phyloP scores from a whole-genome alignment of 64 coral and sea anemone genomes.

The Actinia equina region DNA sequence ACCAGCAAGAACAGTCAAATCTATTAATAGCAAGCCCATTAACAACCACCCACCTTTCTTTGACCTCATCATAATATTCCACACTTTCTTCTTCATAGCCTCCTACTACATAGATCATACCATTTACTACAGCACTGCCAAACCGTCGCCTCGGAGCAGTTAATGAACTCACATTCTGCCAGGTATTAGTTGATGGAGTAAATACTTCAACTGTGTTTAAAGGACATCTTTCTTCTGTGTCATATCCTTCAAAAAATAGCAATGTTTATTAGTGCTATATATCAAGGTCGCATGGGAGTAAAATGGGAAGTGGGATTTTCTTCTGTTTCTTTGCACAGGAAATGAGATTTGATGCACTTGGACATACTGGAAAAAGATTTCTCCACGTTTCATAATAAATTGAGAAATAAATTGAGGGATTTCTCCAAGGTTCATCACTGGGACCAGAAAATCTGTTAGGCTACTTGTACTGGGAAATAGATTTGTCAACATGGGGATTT shows the following conservation, averaged over 20 bases:
- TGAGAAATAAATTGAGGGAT: too few relatives aligned
- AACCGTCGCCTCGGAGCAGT: conserved; percentile 46
- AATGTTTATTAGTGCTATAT: not conserved
- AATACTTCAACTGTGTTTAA: conserved; percentile 45
- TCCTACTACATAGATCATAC: conserved; percentile 52
- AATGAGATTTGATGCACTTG: too few relatives aligned
- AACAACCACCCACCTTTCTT: conserved; percentile 46
- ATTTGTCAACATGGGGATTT: too few relatives aligned
- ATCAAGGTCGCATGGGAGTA: too few relatives aligned
- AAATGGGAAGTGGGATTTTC: too few relatives aligned
- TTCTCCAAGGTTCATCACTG: too few relatives aligned
- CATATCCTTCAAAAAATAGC: conserved; percentile 34
- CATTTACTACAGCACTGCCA: conserved; percentile 68
- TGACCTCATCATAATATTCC: conserved; percentile 44
- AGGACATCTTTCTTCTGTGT: conserved; percentile 48
- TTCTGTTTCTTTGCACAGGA: too few relatives aligned
- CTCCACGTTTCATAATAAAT: too few relatives aligned
- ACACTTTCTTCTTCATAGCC: conserved; percentile 50
- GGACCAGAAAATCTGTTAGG: too few relatives aligned
- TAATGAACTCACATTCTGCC: conserved; percentile 20
- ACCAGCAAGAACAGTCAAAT: conserved; percentile 62
- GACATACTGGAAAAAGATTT: too few relatives aligned
- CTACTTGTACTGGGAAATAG: too few relatives aligned
- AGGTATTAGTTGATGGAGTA: conserved; percentile 6
- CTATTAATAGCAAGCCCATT: conserved; percentile 38